These are phyloP conservation scores for Percopsis transmontana DNA, from an alignment of 2,113 vertebrate species.

Conservation along the genomic window DNA sequence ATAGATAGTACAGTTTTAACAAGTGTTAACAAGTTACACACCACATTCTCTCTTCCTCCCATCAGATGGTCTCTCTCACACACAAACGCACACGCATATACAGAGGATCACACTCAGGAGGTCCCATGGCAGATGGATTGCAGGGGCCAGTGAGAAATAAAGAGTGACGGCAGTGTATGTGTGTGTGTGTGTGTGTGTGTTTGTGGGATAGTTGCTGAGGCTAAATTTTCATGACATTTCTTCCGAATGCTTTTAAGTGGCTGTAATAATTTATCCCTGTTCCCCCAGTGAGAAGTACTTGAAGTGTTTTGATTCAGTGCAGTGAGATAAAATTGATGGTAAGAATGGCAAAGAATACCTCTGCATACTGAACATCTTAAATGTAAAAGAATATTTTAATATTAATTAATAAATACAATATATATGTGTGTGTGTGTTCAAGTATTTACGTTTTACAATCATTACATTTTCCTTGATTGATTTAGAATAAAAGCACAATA, in stretches of 20 bases:
- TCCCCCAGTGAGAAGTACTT: neutral
- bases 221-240: slow-evolving; percentile 30
- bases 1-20: too few relatives aligned
- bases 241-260: slow-evolving; percentile 11
- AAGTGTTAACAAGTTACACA: too few relatives aligned
- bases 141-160: slow-evolving; percentile 7
- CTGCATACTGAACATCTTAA: slow-evolving; percentile 4
- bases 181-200: too few relatives aligned
- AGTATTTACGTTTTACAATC: neutral
- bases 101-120: slow-evolving; percentile 10
- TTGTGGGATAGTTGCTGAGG: slow-evolving; percentile 9
- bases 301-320: neutral
- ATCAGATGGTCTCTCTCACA: neutral
- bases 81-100: slow-evolving; percentile 7
- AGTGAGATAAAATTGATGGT: slow-evolving; percentile 11
- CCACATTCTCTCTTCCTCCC: too few relatives aligned
- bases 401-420: neutral
- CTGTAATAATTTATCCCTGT: slow-evolving; percentile 2
- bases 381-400: slow-evolving; percentile 8
- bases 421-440: neutral
- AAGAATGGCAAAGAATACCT: slow-evolving; percentile 20
- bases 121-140: slow-evolving; percentile 37
- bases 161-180: neutral
- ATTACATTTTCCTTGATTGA: too few relatives aligned
- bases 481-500: slow-evolving; percentile 20